Base-by-base conservation (phyloP, 2,797 vertebrate genomes). In the Diplodus sargus region DNA sequence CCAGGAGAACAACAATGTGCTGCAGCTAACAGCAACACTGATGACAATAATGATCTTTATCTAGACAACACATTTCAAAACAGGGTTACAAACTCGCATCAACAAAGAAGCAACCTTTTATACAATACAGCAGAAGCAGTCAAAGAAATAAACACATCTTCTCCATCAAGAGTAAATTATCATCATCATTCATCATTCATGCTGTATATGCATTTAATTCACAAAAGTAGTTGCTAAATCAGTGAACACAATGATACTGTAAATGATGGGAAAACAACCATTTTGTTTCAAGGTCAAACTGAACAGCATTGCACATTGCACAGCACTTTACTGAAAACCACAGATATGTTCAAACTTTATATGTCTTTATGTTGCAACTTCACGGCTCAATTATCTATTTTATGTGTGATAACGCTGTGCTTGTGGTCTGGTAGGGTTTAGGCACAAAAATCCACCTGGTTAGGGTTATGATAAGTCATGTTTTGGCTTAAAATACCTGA, bases 21-120 rank as follows among this genome's bases (percentile, higher is more conserved):
- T 70, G 58, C 71, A 23, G 28, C 45, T 66, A 45, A 68, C 67
- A 57, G 49, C 34, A 74, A 54, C 13, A 42, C 28, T 2, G 12
- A 60, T 48, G 12, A 60, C 16, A 48, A 7, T 53, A 64, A 66
- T 22, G 39, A 23, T 56, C n/a, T 58, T 63, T 23, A 68, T 60
- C 34, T 30, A 28, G 48, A 54, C 14, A 6, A 12, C 25, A 23
- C n/a, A 65, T 65, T 69, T 12, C 20, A 49, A 66, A 75, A 57
- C 13, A 45, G 10, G 20, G 23, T 39, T 12, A 48, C 28, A 70
- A 60, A 65, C 30, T 43, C 23, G 39, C 4, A 56, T 22, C 3
- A 48, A 25, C 22, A 64, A 51, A 64, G 43, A n/a, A 47, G 3
- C 10, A n/a, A n/a, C 9, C 11, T n/a, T 13, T 11, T 4, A 65